Evolutionary conservation across 2,113 vertebrate species (phyloP), one percentile per base, ranked within the genome.

Genomic region (Gymnobelideus leadbeateri): DNA sequence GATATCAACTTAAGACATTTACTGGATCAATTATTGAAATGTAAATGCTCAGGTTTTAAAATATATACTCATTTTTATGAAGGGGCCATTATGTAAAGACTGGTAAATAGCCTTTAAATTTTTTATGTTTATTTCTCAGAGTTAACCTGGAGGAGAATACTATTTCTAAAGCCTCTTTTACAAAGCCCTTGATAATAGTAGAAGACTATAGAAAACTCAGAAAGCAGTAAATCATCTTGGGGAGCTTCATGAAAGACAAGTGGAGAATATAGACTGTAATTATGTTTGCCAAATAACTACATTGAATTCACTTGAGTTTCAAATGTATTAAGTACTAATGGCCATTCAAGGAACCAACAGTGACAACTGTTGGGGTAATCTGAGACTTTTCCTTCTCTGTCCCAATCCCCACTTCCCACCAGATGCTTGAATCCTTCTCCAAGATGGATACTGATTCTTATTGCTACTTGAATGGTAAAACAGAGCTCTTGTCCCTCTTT

Each of bases 51-150:
- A 51, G 16, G 8, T 54, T 61, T 96, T 95, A n/a, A 90, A 4
- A 92, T 92, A 92, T 50, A 46, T 94, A 11, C 23, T 91, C 2
- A 89, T 94, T 84, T 97, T 84, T 93, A 57, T 68, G 52, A 92
- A 77, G 12, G 8, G 90, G n/a, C 2, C 0, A 0, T 53, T 95
- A 55, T 19, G 43, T 95, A 89, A 50, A 91, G 68, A 94, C 94
- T 25, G 14, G 21, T 57, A 51, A 4, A 31, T 84, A 57, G 92
- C 90, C 96, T 46, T 53, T 61, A 68, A 93, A 49, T 93, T 95
- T 94, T 91, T 89, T 28, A 54, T n/a, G 28, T 92, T 89, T 53
- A 7, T 25, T 95, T 94, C n/a, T 43, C 26, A 51, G 19, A 5
- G 47, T 49, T 84, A 53, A 92, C 91, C 46, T 89, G 93, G 91